Conservation (phyloP, 1,140 invertebrate species). For the Sipha flava region DNA sequence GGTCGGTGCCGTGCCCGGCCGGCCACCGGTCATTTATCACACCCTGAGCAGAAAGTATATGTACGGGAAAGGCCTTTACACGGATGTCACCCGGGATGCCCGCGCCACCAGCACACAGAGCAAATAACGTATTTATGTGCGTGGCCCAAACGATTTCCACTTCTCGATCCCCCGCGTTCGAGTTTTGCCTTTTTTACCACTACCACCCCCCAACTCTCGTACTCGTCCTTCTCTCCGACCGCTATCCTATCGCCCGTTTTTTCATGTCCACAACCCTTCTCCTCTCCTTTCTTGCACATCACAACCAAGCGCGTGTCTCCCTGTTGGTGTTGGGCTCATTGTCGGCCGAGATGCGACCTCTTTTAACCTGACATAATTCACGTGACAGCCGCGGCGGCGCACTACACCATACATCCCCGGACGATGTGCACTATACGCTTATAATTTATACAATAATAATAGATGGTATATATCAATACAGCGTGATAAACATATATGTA, state of each 20-base stretch:
- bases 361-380: no score
- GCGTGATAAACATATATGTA: no score
- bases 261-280: no score
- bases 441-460: no score
- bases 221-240: neutral
- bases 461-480: no score
- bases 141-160: neutral
- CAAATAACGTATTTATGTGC: neutral
- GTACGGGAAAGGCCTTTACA: neutral
- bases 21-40: constrained; percentile 18
- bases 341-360: no score
- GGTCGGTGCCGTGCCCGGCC: neutral
- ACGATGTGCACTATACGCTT: no score
- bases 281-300: no score
- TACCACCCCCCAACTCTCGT: neutral
- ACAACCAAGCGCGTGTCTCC: no score
- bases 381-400: no score
- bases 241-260: neutral
- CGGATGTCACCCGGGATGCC: neutral
- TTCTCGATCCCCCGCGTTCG: neutral
- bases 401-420: no score
- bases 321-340: no score
- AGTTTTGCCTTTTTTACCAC: neutral
- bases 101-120: neutral
- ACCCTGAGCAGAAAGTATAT: neutral